Percentiles rank a stretch among this genome's conserved stretches.
phyloP scores from a whole-genome alignment of 2,888 invertebrate genomes.

The Cecidostiba fungosa region DNA sequence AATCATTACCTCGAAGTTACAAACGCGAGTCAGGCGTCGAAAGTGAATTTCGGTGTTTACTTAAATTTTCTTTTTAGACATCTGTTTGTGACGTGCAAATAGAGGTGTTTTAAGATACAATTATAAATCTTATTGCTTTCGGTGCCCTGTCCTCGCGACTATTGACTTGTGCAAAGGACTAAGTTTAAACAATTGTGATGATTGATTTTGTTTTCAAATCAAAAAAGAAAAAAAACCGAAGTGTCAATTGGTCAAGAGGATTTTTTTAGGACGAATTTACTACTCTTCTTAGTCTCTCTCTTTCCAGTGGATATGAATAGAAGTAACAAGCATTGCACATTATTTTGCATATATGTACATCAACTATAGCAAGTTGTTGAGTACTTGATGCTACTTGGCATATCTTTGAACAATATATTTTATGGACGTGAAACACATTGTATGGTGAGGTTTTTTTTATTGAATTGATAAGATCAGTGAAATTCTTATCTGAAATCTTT shows the following conservation, averaged over 20 bases:
- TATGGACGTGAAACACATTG: constrained; percentile 36
- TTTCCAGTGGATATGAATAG: constrained; percentile 23
- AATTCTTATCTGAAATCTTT: constrained; percentile 50
- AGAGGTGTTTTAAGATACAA: constrained; percentile 11
- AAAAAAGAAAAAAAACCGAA: constrained; percentile 41
- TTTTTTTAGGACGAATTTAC: constrained; percentile 41
- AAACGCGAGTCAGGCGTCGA: constrained; percentile 35
- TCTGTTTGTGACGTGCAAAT: constrained; percentile 16
- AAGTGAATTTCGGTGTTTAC: constrained; percentile 46
- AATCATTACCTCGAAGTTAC: constrained; percentile 61
- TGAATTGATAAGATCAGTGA: constrained; percentile 36
- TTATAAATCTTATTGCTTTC: constrained; percentile 46
- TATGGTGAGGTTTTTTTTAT: constrained; percentile 52
- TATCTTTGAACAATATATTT: constrained; percentile 58
- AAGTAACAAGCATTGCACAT: constrained; percentile 42
- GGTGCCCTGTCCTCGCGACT: constrained; percentile 24
- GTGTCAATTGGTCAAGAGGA: constrained; percentile 54
- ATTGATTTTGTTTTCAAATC: constrained; percentile 50
- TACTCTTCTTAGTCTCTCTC: constrained; percentile 21
- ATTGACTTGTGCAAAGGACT: constrained; percentile 29
- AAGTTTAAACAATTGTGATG: constrained; percentile 46
- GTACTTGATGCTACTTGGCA: constrained; percentile 58
- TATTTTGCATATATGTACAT: constrained; percentile 55
- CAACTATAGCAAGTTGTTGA: constrained; percentile 34
- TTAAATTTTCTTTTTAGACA: constrained; percentile 36